Conservation (phyloP, 2,113 vertebrate genomes). For the Ia io region DNA sequence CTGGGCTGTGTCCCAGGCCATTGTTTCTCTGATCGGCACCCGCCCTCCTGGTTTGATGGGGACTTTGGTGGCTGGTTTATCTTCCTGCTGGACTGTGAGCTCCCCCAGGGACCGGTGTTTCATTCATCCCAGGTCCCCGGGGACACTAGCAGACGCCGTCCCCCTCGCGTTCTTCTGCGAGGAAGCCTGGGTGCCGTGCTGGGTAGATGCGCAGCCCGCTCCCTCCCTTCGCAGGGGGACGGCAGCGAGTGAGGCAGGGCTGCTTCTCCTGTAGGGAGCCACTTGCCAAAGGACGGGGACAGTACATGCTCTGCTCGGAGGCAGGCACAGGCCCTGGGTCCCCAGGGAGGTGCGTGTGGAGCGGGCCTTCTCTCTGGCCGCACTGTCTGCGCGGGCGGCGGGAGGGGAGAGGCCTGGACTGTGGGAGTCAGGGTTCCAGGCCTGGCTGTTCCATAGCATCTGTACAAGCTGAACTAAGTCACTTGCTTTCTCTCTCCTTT, state of each 20-base stretch:
- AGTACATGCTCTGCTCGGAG: neutral
- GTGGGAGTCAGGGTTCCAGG: neutral
- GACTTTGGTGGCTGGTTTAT: slow-evolving; percentile 33
- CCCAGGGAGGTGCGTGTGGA: neutral
- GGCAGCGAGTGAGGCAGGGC: neutral
- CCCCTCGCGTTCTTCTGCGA: neutral
- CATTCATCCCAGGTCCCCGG: neutral
- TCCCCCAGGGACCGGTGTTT: neutral
- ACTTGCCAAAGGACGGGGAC: slow-evolving; percentile 17
- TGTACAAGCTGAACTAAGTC: neutral
- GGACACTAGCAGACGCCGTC: no score
- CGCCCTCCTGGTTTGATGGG: neutral
- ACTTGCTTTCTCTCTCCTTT: neutral
- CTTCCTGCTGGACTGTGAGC: neutral
- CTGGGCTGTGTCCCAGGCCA: neutral
- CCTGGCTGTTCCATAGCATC: neutral
- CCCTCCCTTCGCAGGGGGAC: neutral
- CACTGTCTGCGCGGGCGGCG: neutral
- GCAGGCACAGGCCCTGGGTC: neutral
- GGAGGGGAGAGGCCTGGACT: neutral
- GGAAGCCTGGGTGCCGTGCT: neutral
- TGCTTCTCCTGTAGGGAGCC: neutral
- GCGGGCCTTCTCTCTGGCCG: neutral
- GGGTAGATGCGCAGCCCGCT: neutral
- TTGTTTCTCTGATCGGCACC: neutral